Evolutionary conservation across 2,888 invertebrate species (phyloP), one percentile per base, ranked within the genome.

Genomic region (Carterocephalus palaemon): DNA sequence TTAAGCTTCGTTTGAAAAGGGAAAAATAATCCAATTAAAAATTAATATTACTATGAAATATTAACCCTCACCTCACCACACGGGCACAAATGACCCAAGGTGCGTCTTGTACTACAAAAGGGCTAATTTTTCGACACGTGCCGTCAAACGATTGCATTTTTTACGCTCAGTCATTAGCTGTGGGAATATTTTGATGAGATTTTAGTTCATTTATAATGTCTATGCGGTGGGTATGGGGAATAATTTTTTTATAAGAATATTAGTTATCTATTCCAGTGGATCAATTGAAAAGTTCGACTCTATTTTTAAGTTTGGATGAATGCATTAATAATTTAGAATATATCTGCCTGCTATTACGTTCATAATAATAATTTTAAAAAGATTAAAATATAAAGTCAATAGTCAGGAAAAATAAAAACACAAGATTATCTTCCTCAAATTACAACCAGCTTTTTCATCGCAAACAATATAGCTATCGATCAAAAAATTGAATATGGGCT

Each of bases 81-180:
- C 12, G 40, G 32, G 32, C 9, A 24, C 15, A 26, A 34, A 42
- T 34, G 26, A 34, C 26, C 42, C 12, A 42, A 42, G 42, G 34
- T 42, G 42, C 42, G 17, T 42, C 42, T 28, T 40, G 7, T 9
- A 1, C 5, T 45, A 54, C 31, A 62, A 64, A 62, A 58, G 67
- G 60, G 60, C 64, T 50, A 67, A 67, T 69, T 65, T 61, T 59
- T 53, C 1, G 70, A 54, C 76, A 75, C 76, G 76, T 75, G 76
- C 51, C 65, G 15, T 46, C 51, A 57, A 58, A 58, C 68, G 66
- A 65, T 67, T 65, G 59, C 54, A 47, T 67, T 68, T 70, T 67
- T 49, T 61, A 59, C 48, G 33, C 60, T 55, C 60, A 68, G 66
- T 70, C 73, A 70, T 64, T 53, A 53, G 15, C 50, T 66, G 63